Percentiles rank a stretch among this genome's conserved stretches.
Conservation (phyloP, 2,888 invertebrate species). For the Epistrophe eligans region DNA sequence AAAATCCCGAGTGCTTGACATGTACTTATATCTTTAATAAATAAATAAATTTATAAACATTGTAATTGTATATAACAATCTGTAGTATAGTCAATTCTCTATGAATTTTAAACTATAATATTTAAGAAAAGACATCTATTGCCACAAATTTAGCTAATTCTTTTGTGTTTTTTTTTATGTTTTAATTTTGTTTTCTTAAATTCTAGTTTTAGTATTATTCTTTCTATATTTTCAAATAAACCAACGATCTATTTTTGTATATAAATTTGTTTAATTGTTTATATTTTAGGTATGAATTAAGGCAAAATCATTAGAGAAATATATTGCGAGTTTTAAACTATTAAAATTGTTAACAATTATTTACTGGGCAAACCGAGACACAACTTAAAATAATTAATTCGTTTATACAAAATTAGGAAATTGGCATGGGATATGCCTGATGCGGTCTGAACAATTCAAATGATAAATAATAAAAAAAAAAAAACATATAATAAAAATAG, state of each 20-base stretch:
- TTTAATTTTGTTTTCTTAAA: background rate
- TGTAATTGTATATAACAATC: slow-evolving; percentile 60
- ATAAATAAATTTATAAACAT: slow-evolving; percentile 35
- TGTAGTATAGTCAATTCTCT: slow-evolving; percentile 55
- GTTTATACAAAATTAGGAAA: no score
- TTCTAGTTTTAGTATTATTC: slow-evolving; percentile 27
- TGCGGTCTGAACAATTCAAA: no score
- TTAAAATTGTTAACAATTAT: background rate
- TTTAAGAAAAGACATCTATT: slow-evolving; percentile 32
- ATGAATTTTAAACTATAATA: slow-evolving; percentile 50
- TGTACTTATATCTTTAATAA: slow-evolving; percentile 47
- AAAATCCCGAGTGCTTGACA: slow-evolving; percentile 45
- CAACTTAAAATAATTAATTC: no score
- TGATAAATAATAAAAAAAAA: no score
- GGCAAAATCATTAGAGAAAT: slow-evolving; percentile 40
- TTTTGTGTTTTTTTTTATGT: slow-evolving; percentile 20
- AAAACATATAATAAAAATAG: no score
- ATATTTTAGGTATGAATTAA: slow-evolving; percentile 10
- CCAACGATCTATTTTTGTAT: slow-evolving; percentile 43
- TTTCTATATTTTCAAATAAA: slow-evolving; percentile 18
- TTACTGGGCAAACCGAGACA: background rate
- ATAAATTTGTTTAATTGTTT: slow-evolving; percentile 40
- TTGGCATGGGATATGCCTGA: no score
- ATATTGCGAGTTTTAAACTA: slow-evolving; percentile 44
- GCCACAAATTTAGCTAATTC: slow-evolving; percentile 48